A percentile compares a stretch with the other conserved stretches of the same genome.
phyloP scores from a whole-genome alignment of 2,888 invertebrate species.

The Drosophila kambysellisi region DNA sequence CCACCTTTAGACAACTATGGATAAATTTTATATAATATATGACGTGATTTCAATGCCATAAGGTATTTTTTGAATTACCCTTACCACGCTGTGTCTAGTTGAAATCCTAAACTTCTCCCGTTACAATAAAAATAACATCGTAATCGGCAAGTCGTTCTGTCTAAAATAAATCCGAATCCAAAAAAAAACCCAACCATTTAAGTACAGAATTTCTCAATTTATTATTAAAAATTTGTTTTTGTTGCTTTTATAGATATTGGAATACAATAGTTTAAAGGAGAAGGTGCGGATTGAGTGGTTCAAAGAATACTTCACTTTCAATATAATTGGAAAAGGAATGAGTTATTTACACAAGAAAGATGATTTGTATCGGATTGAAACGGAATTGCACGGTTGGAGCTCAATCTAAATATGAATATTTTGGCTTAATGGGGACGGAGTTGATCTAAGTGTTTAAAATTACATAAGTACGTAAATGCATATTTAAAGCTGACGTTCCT shows the following conservation, averaged over 20 bases:
- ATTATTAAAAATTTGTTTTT: slow-evolving; percentile 87
- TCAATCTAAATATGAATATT: too few relatives aligned
- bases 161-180: slow-evolving; percentile 46
- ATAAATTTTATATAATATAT: not conserved
- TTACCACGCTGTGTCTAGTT: slow-evolving; percentile 61
- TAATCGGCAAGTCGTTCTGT: slow-evolving; percentile 87
- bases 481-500: too few relatives aligned
- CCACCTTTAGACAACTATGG: not conserved
- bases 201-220: slow-evolving; percentile 86
- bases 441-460: too few relatives aligned
- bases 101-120: slow-evolving; percentile 86
- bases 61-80: not conserved
- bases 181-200: slow-evolving; percentile 87
- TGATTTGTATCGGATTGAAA: too few relatives aligned
- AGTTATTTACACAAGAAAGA: not conserved
- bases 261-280: not conserved
- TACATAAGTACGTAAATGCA: too few relatives aligned
- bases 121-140: slow-evolving; percentile 88
- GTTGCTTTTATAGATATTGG: not conserved
- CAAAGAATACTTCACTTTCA: not conserved
- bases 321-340: not conserved
- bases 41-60: not conserved
- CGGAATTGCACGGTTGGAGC: too few relatives aligned
- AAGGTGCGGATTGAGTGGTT: not conserved
- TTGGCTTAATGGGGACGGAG: too few relatives aligned